Conservation (phyloP, 64 coral and sea anemone genomes). For the Porites australiensis region DNA sequence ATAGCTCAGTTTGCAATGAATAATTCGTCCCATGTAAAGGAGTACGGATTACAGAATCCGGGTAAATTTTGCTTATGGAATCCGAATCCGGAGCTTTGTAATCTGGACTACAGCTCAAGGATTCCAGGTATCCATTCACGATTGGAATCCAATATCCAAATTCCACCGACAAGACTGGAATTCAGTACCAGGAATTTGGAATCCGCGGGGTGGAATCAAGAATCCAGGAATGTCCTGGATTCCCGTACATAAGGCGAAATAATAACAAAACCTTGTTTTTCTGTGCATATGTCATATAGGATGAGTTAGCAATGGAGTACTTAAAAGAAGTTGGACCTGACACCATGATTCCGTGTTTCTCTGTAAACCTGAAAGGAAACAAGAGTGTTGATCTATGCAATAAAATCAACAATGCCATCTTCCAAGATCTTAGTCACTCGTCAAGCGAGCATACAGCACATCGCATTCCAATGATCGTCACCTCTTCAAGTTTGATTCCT, state of each 20-base stretch:
- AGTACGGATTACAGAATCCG: no score
- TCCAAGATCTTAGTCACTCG: conserved; percentile 58
- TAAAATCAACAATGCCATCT: conserved; percentile 56
- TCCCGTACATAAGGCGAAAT: conserved; percentile 31
- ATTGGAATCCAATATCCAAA: no score
- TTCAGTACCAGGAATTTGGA: no score
- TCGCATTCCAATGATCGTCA: conserved; percentile 85
- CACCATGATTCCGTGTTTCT: conserved; percentile 86
- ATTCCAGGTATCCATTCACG: no score
- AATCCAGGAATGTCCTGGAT: no score
- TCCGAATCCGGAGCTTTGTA: no score
- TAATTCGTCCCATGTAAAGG: not conserved
- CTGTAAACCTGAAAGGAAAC: conserved; percentile 81
- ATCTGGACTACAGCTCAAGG: not conserved
- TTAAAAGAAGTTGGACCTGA: conserved; percentile 81
- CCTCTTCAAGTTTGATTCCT: conserved; percentile 71
- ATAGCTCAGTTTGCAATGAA: no score
- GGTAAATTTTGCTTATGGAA: no score
- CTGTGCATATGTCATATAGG: conserved; percentile 11
- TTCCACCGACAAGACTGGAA: not conserved
- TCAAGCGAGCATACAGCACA: conserved; percentile 59
- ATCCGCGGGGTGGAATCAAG: no score
- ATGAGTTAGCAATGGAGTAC: conserved; percentile 73
- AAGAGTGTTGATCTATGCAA: conserved; percentile 68
- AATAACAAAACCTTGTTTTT: conserved; percentile 7